Conservation (phyloP, 2,797 vertebrate genomes). For the Acipenser oxyrinchus region DNA sequence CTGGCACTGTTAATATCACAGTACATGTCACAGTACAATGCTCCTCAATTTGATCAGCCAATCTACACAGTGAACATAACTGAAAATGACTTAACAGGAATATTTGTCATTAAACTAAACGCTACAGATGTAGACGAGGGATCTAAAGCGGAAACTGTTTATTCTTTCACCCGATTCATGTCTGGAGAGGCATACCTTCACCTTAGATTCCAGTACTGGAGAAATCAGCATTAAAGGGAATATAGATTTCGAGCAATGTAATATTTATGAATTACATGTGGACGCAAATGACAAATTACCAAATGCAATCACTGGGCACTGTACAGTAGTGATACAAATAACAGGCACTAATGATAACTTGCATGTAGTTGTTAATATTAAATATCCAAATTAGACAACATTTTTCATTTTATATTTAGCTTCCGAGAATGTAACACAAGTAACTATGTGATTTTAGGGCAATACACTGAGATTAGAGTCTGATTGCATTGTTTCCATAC, state of each 20-base stretch:
- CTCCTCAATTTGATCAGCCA: constrained; percentile 33
- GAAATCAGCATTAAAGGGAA: constrained; percentile 59
- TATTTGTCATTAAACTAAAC: constrained; percentile 36
- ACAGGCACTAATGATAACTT: constrained; percentile 57
- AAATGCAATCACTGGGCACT: constrained; percentile 37
- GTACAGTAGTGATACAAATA: constrained; percentile 47
- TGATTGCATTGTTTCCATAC: constrained; percentile 32
- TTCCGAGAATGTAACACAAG: no score
- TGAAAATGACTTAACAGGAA: constrained; percentile 34
- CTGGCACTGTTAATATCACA: constrained; percentile 35
- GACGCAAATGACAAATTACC: constrained; percentile 54
- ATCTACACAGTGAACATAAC: constrained; percentile 30
- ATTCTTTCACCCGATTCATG: constrained; percentile 59
- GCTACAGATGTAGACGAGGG: constrained; percentile 56
- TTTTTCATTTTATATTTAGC: no score
- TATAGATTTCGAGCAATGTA: constrained; percentile 62
- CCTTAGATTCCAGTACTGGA: constrained; percentile 49
- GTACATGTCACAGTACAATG: constrained; percentile 46
- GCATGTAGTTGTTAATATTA: no score
- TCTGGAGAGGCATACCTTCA: constrained; percentile 60
- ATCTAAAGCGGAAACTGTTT: constrained; percentile 55
- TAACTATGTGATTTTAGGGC: no score
- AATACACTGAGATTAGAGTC: constrained; percentile 36
- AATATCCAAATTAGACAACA: no score
- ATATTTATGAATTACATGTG: constrained; percentile 61